A percentile compares a stretch with the other conserved stretches of the same genome.
These are phyloP conservation scores for Cercocebus atys DNA, from an alignment of 2,113 vertebrate species.

Conservation along the genomic window DNA sequence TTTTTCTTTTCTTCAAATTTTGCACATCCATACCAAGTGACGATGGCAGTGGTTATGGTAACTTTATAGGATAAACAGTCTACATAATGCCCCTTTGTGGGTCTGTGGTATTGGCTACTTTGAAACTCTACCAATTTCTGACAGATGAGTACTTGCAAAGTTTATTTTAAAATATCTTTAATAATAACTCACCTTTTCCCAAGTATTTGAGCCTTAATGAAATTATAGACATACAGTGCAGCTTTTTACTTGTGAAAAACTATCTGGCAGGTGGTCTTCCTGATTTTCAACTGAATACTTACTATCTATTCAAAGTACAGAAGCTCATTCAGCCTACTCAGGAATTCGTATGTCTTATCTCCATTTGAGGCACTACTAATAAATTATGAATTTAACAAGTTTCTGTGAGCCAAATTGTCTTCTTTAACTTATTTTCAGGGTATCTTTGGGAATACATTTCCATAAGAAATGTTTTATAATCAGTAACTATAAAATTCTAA, in stretches of 20 bases:
- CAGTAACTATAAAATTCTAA: not conserved
- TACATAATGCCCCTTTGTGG: not conserved
- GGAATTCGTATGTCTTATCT: not conserved
- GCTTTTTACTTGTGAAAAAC: slow-evolving; percentile 3
- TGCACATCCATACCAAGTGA: not conserved
- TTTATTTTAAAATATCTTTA: slow-evolving; percentile 9
- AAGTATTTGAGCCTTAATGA: not conserved
- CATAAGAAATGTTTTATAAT: not conserved
- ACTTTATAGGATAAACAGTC: not conserved
- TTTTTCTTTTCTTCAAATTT: not conserved
- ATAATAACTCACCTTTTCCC: not conserved
- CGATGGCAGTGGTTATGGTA: not conserved
- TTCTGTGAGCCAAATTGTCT: not conserved
- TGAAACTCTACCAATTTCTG: not conserved
- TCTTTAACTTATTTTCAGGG: not conserved
- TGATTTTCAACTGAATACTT: not conserved
- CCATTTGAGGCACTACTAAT: not conserved
- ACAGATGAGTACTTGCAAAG: not conserved
- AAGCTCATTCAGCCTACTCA: not conserved
- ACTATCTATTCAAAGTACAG: not conserved
- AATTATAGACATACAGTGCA: not conserved
- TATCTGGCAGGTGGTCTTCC: not conserved
- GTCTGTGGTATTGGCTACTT: not conserved
- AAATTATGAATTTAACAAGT: not conserved
- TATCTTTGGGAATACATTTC: not conserved